These are phyloP conservation scores for Gymnarchus niloticus DNA, from an alignment of 2,113 vertebrate species.

Conservation along the genomic window DNA sequence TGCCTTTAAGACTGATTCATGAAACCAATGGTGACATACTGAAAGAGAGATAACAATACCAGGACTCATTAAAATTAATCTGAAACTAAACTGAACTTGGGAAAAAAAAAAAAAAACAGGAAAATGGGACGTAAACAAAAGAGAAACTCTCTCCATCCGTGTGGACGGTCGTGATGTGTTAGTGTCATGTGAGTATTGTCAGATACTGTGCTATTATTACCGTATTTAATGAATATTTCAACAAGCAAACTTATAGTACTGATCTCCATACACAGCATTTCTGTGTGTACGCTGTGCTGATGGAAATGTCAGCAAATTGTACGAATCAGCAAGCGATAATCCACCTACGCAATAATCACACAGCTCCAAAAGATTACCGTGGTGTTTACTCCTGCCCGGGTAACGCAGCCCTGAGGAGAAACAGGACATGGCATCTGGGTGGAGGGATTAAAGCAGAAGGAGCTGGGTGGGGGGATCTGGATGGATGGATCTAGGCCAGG, in stretches of 20 bases:
- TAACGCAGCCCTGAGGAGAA: background rate
- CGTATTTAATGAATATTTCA: background rate
- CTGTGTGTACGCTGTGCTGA: background rate
- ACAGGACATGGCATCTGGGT: background rate
- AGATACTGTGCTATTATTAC: background rate
- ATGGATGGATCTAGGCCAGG: background rate
- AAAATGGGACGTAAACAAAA: background rate
- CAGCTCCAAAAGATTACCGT: background rate
- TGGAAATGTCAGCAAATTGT: background rate
- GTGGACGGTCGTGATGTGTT: background rate
- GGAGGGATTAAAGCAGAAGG: background rate
- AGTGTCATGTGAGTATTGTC: background rate
- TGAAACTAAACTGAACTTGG: background rate
- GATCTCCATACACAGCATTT: background rate
- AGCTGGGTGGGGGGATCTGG: background rate
- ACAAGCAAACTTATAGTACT: background rate
- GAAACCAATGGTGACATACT: background rate
- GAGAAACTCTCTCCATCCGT: background rate
- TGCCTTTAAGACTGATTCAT: too few relatives aligned
- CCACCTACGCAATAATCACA: background rate
- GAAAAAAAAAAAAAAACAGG: background rate
- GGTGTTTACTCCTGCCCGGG: background rate
- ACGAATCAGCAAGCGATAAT: background rate
- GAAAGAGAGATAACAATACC: background rate
- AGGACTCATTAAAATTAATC: background rate